These are phyloP conservation scores for Metalampra italica DNA, from an alignment of 2,888 invertebrate genomes.

Conservation along the genomic window DNA sequence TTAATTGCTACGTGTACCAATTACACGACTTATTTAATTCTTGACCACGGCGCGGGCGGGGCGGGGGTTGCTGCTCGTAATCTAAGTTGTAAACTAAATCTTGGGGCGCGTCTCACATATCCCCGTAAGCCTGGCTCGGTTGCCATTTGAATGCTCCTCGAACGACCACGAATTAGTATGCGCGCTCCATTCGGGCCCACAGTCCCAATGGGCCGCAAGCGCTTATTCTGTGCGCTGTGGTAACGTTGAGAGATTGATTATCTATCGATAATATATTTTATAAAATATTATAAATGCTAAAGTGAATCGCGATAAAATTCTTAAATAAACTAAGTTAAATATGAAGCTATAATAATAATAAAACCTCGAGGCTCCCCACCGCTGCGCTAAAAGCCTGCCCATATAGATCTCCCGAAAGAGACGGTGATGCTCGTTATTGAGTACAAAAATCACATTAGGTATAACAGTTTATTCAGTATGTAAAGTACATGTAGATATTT, in stretches of 20 bases:
- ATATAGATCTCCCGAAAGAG: too few species aligned
- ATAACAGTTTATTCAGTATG: too few species aligned
- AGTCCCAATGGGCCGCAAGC: constrained; percentile 55
- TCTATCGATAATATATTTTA: too few species aligned
- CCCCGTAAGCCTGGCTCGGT: constrained; percentile 66
- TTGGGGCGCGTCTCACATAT: constrained; percentile 74
- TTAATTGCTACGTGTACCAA: constrained; percentile 47
- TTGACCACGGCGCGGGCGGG: constrained; percentile 57
- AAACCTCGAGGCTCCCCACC: too few species aligned
- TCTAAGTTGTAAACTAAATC: constrained; percentile 77
- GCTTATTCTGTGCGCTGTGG: constrained; percentile 52
- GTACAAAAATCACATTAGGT: too few species aligned
- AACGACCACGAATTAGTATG: constrained; percentile 49
- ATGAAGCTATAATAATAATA: too few species aligned
- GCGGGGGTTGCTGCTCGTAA: constrained; percentile 30
- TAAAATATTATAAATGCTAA: too few species aligned
- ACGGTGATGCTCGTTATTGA: too few species aligned
- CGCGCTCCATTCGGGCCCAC: constrained; percentile 55
- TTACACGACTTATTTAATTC: constrained; percentile 73
- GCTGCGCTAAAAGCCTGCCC: too few species aligned
- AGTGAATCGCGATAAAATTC: too few species aligned
- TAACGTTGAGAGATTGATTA: not conserved
- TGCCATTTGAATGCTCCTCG: constrained; percentile 69
- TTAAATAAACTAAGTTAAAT: too few species aligned
- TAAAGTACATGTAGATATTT: not conserved